These are phyloP conservation scores for Hylaeus anthracinus DNA, from an alignment of 1,140 invertebrate genomes.

Conservation along the genomic window DNA sequence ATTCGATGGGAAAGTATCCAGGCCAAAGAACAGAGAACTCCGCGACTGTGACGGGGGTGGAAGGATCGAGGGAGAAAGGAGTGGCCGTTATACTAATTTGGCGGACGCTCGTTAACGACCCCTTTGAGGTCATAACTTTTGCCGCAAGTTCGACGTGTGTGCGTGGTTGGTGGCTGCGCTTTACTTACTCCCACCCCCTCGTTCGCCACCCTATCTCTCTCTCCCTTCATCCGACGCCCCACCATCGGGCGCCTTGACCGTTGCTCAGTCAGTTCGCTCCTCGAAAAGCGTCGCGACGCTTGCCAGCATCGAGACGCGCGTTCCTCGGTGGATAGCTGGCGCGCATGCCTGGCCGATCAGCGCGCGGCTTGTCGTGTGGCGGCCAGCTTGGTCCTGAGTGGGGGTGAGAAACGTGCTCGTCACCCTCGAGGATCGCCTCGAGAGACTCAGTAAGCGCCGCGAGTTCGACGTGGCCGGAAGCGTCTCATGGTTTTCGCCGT, in stretches of 20 bases:
- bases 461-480: constrained; percentile 68
- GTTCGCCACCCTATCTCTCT: neutral
- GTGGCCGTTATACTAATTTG: constrained; percentile 73
- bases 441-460: constrained; percentile 75
- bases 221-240: neutral
- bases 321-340: constrained; percentile 13
- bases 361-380: constrained; percentile 42
- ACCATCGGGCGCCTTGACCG: constrained; percentile 44
- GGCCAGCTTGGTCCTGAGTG: constrained; percentile 30
- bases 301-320: constrained; percentile 38
- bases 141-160: constrained; percentile 62
- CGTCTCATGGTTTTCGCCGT: constrained; percentile 33
- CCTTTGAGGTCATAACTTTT: constrained; percentile 77
- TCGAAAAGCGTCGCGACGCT: constrained; percentile 50
- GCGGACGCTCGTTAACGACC: constrained; percentile 72
- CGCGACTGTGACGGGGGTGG: neutral
- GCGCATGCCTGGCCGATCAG: constrained; percentile 44
- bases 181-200: constrained; percentile 39
- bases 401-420: constrained; percentile 70
- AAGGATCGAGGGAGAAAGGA: neutral
- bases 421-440: constrained; percentile 51
- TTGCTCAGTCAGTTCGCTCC: constrained; percentile 52
- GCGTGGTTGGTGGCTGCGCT: constrained; percentile 43
- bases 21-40: constrained; percentile 16
- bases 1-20: constrained; percentile 10